Percentiles rank a stretch among this genome's conserved stretches.
phyloP scores from a whole-genome alignment of 2,888 invertebrate genomes.

The Andrena bucephala region DNA sequence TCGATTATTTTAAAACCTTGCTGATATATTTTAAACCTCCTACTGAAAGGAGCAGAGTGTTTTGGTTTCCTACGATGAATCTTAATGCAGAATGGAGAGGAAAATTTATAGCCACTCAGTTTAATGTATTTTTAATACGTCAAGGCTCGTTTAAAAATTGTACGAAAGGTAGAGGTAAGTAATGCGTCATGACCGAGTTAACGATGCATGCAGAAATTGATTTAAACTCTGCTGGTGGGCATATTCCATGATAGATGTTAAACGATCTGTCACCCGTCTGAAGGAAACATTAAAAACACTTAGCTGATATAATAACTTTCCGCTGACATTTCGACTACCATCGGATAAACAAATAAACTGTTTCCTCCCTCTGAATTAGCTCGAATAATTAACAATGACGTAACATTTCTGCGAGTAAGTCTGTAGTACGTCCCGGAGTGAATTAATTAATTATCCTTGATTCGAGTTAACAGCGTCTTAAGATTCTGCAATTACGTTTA shows the following conservation, averaged over 20 bases:
- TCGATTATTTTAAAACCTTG: too few relatives aligned
- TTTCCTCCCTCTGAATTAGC: too few relatives aligned
- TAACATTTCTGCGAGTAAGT: background rate
- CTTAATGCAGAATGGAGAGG: conserved; percentile 1
- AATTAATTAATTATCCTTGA: conserved; percentile 29
- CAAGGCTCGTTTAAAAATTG: conserved; percentile 3
- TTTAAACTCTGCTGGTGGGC: conserved; percentile 20
- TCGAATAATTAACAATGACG: background rate
- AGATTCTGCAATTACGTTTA: background rate
- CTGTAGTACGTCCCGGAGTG: background rate
- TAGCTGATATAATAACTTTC: background rate
- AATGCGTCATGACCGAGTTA: conserved; percentile 44
- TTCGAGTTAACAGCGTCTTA: background rate
- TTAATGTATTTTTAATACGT: conserved; percentile 3
- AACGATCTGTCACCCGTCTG: conserved; percentile 12
- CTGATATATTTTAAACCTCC: conserved; percentile 1
- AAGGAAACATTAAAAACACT: conserved; percentile 13
- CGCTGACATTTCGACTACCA: background rate
- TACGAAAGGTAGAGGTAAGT: conserved; percentile 2
- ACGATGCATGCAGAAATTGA: conserved; percentile 49
- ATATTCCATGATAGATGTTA: conserved; percentile 20
- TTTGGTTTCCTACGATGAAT: conserved; percentile 7
- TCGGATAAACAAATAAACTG: too few relatives aligned
- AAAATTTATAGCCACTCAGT: conserved; percentile 19
- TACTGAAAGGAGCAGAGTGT: background rate